These are phyloP conservation scores for Machimus rusticus DNA, from an alignment of 2,888 invertebrate genomes.

Conservation along the genomic window DNA sequence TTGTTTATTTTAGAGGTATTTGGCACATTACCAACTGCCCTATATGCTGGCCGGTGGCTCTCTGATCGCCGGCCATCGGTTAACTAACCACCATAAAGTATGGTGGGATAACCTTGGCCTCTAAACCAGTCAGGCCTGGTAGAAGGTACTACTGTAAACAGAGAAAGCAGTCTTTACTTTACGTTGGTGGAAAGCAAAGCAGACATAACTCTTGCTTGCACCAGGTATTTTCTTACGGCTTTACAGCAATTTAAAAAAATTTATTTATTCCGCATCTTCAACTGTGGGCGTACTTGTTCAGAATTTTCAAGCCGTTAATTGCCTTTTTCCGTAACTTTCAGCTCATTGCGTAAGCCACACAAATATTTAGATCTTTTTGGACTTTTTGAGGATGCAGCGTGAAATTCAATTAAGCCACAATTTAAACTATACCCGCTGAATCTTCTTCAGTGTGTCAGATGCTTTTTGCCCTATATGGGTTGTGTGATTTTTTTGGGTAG, in stretches of 20 bases:
- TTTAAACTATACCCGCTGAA: neutral
- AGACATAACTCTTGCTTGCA: neutral
- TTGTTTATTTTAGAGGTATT: neutral
- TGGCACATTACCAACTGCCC: conserved; percentile 13
- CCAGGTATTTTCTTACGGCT: neutral
- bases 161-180: neutral
- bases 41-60: neutral
- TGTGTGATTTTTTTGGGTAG: neutral
- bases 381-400: neutral
- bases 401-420: neutral
- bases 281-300: neutral
- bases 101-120: conserved; percentile 19
- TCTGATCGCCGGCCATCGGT: neutral
- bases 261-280: neutral
- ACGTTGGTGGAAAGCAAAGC: neutral
- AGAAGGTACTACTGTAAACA: neutral
- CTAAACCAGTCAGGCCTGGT: conserved; percentile 8
- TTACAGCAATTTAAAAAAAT: neutral
- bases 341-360: neutral
- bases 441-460: neutral
- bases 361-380: neutral
- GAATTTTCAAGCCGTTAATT: neutral
- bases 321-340: neutral
- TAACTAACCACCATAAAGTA: neutral
- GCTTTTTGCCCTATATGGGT: neutral